These are phyloP conservation scores for Xiphophorus maculatus DNA, from an alignment of 2,113 vertebrate genomes.

Conservation along the genomic window DNA sequence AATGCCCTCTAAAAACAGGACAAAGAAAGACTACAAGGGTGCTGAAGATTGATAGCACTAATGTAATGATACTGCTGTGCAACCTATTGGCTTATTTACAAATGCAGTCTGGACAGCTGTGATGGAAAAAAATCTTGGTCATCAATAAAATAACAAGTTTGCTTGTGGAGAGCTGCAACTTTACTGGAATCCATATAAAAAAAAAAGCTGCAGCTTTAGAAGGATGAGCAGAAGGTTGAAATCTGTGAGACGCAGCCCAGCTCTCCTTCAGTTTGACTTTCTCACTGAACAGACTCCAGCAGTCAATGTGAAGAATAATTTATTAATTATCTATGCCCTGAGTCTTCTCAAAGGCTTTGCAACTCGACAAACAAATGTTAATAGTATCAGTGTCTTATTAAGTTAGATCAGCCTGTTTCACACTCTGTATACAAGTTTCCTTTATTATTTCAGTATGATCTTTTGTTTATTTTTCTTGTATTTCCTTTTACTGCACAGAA, in stretches of 20 bases:
- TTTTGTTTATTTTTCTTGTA: background rate
- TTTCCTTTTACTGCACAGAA: background rate
- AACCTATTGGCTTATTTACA: background rate
- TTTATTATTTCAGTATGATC: background rate
- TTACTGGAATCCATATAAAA: background rate
- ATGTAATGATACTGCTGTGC: background rate
- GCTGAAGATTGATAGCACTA: background rate
- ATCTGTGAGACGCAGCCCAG: background rate
- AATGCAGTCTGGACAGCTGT: background rate
- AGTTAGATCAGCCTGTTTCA: background rate
- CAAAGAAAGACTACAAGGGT: background rate
- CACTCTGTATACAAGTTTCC: background rate
- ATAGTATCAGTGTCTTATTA: background rate
- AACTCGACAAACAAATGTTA: background rate
- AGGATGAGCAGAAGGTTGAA: background rate
- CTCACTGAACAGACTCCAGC: background rate
- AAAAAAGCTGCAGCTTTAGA: background rate
- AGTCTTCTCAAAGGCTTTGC: background rate
- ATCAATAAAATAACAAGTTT: background rate
- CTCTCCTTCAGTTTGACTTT: background rate
- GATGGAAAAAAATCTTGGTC: background rate
- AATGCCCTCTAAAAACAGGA: no score
- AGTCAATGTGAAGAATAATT: background rate
- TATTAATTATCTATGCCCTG: background rate
- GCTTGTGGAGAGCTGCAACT: background rate